phyloP scores from a whole-genome alignment of 1,140 invertebrate genomes.

The Ips nitidus region DNA sequence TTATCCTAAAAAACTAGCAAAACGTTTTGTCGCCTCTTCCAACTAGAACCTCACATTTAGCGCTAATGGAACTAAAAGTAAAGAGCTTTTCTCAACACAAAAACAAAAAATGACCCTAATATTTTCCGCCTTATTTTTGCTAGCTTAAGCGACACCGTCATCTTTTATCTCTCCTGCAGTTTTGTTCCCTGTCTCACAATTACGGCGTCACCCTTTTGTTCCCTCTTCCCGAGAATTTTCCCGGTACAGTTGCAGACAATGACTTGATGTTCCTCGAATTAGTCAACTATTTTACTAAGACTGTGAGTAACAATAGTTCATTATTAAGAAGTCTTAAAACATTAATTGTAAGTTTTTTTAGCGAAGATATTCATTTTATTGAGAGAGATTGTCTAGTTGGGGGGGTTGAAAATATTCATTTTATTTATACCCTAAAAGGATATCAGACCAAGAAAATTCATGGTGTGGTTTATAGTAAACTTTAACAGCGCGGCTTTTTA shows the following conservation, averaged over 20 bases:
- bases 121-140: constrained; percentile 8
- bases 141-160: constrained; percentile 15
- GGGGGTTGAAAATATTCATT: too few species aligned
- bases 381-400: too few species aligned
- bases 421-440: too few species aligned
- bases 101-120: constrained; percentile 15
- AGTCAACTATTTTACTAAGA: constrained; percentile 1
- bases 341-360: too few species aligned
- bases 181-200: constrained; percentile 5
- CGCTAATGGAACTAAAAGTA: constrained; percentile 11
- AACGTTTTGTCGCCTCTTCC: neutral
- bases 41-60: constrained; percentile 1
- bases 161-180: constrained; percentile 6
- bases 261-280: neutral
- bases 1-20: neutral
- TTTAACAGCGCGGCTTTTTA: too few species aligned
- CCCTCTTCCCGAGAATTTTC: constrained; percentile 1
- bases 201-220: constrained; percentile 1
- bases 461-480: too few species aligned
- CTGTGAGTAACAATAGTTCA: neutral
- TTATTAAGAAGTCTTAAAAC: too few species aligned
- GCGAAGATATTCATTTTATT: too few species aligned
- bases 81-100: constrained; percentile 6
- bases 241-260: constrained; percentile 2
- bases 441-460: too few species aligned